Evolutionary conservation across 2,888 invertebrate species (phyloP).

Genomic region (Cylindroiulus punctatus): DNA sequence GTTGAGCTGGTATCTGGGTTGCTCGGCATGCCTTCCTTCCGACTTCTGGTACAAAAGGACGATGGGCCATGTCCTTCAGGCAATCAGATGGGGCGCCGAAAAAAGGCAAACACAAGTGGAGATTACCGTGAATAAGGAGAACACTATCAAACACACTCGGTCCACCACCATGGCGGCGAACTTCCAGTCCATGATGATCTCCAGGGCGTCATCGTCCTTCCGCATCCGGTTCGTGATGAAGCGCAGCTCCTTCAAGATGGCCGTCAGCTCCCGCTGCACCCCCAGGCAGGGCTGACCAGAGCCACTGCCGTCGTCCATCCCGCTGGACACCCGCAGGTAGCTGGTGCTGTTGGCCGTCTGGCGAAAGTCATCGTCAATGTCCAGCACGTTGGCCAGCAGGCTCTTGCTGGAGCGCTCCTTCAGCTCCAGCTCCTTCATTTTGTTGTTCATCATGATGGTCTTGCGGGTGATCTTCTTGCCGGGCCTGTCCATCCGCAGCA

Average conservation of each 20-base stretch:
- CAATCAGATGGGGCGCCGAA: constrained; percentile 83
- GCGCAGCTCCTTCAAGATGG: constrained; percentile 93
- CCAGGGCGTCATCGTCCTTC: constrained; percentile 92
- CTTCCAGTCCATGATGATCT: constrained; percentile 98
- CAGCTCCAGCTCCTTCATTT: constrained; percentile 85
- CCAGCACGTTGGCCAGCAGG: constrained; percentile 93
- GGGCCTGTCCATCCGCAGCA: constrained; percentile 95
- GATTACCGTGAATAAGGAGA: constrained; percentile 97
- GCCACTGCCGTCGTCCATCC: constrained; percentile 59
- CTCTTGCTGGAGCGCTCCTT: constrained; percentile 94
- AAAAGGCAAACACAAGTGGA: constrained; percentile 96
- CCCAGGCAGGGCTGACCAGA: constrained; percentile 59
- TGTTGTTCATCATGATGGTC: constrained; percentile 87
- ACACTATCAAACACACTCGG: constrained; percentile 99
- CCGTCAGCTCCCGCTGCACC: constrained; percentile 77
- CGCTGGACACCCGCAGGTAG: constrained; percentile 69
- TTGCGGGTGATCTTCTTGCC: constrained; percentile 93
- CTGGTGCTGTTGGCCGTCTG: constrained; percentile 70
- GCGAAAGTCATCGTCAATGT: constrained; percentile 96
- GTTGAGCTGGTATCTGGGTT: too few species aligned
- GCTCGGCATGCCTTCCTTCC: background rate
- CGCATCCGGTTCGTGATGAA: constrained; percentile 94
- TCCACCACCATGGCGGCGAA: constrained; percentile 99
- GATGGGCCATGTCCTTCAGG: constrained; percentile 57
- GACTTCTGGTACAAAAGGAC: constrained; percentile 5